Conservation (phyloP, 1,140 invertebrate genomes). For the Choristoneura fumiferana region DNA sequence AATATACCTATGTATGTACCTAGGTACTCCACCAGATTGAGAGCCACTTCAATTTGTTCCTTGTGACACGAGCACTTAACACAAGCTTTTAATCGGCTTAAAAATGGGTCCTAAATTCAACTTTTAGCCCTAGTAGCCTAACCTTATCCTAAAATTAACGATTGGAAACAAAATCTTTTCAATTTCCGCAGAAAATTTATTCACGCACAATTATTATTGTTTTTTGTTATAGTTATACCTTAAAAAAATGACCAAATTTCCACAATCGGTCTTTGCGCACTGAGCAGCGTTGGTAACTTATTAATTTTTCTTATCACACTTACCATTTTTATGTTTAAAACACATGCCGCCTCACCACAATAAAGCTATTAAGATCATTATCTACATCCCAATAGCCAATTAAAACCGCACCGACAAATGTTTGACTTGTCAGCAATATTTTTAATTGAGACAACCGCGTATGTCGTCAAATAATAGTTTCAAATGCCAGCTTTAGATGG, state of each 20-base stretch:
- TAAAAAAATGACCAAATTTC: too few relatives aligned
- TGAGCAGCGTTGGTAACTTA: too few relatives aligned
- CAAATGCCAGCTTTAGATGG: conserved; percentile 40
- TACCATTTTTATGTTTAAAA: conserved; percentile 11
- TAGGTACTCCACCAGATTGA: conserved; percentile 31
- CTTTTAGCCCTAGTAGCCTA: too few relatives aligned
- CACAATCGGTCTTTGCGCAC: too few relatives aligned
- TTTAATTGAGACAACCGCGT: conserved; percentile 73
- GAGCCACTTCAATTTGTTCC: conserved; percentile 25
- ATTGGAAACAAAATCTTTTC: too few relatives aligned
- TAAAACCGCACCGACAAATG: conserved; percentile 68
- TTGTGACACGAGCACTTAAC: conserved; percentile 4
- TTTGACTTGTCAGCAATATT: conserved; percentile 74
- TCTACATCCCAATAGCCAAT: conserved; percentile 65
- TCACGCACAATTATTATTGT: too few relatives aligned
- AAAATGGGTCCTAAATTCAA: background rate
- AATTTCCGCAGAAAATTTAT: too few relatives aligned
- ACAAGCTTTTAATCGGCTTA: background rate
- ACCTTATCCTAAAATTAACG: too few relatives aligned
- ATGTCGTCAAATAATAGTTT: conserved; percentile 65
- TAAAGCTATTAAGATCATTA: conserved; percentile 51
- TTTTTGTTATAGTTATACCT: too few relatives aligned
- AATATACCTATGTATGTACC: conserved; percentile 31
- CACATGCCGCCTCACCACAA: conserved; percentile 35
- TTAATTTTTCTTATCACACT: too few relatives aligned